Evolutionary conservation across 2,113 vertebrate genomes (phyloP).

Genomic region (Phasianus colchicus): DNA sequence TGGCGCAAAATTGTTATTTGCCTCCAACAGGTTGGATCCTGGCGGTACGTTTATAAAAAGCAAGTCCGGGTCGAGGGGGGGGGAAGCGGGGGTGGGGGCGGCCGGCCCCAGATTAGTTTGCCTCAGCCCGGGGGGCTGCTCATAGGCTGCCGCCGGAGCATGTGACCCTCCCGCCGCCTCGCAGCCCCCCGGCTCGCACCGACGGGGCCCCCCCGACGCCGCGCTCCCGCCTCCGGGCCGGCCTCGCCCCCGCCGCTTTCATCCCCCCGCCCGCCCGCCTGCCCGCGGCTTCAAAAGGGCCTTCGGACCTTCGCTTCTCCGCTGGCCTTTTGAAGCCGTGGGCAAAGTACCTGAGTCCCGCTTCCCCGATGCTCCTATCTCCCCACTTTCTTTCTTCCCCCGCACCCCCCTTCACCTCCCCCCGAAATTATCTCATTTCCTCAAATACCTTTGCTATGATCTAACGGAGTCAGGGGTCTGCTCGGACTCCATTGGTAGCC

Average conservation of each 20-base stretch:
- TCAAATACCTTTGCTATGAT: background rate
- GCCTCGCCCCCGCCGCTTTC: background rate
- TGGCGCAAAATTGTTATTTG: conserved; percentile 64
- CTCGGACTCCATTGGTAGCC: background rate
- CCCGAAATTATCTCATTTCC: background rate
- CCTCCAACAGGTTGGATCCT: conserved; percentile 82
- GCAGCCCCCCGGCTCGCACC: conserved; percentile 7
- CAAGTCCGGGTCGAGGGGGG: conserved; percentile 80
- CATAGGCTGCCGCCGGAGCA: conserved; percentile 76
- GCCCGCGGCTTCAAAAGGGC: conserved; percentile 22
- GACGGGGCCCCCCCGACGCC: background rate
- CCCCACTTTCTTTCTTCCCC: background rate
- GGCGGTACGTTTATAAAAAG: conserved; percentile 83
- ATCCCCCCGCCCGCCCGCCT: background rate
- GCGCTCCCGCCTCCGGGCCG: background rate
- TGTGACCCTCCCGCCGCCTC: conserved; percentile 71
- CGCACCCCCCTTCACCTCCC: no score
- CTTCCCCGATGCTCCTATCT: background rate
- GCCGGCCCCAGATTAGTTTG: conserved; percentile 75
- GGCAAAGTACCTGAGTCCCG: background rate
- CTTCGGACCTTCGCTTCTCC: background rate
- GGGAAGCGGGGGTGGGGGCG: conserved; percentile 60
- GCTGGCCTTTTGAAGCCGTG: background rate
- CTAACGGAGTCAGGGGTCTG: background rate
- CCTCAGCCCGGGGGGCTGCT: conserved; percentile 54